Evolutionary conservation across 2,888 invertebrate species (phyloP).

Genomic region (Elmis aenea): DNA sequence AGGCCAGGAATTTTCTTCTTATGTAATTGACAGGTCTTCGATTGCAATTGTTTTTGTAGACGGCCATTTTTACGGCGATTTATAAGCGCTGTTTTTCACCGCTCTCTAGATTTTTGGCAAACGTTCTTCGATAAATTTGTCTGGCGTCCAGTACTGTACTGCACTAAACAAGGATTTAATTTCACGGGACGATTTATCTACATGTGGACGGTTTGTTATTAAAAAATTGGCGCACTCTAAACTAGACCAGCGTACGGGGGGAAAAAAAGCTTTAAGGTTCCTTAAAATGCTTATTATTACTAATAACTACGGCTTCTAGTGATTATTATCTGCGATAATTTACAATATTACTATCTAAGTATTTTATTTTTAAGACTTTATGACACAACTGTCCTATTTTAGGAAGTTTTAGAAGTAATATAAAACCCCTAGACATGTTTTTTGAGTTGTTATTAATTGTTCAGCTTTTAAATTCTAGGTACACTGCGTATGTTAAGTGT

Average conservation of each 20-base stretch:
- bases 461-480: no score
- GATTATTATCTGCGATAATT: constrained; percentile 20
- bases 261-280: no score
- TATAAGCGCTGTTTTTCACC: constrained; percentile 12
- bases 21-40: constrained; percentile 27
- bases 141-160: constrained; percentile 7
- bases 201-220: no score
- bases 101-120: constrained; percentile 17
- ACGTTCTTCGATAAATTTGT: constrained; percentile 17
- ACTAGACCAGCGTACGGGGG: no score
- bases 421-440: no score
- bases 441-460: no score
- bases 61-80: constrained; percentile 31
- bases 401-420: no score
- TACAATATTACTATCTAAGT: constrained; percentile 15
- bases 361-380: constrained; percentile 11
- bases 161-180: no score
- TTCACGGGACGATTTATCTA: no score
- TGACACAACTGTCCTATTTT: no score
- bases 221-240: no score
- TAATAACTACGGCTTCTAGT: constrained; percentile 19
- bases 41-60: constrained; percentile 35
- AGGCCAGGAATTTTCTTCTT: constrained; percentile 29
- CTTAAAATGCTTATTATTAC: constrained; percentile 4
- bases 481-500: no score